These are phyloP conservation scores for Actenoides lindsayi DNA, from an alignment of 2,113 vertebrate species.

Conservation along the genomic window DNA sequence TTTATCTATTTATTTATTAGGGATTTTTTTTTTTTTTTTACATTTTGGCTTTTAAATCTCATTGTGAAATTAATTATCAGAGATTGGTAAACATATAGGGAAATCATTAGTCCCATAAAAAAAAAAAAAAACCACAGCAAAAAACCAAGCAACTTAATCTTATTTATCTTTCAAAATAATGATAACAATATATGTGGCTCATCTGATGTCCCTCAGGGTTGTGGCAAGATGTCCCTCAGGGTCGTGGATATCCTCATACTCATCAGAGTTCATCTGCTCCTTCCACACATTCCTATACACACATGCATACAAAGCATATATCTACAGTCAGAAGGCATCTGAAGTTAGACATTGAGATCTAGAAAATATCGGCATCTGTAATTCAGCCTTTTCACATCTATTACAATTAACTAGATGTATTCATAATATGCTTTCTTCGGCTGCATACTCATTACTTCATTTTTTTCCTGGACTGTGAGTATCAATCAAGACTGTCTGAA, in stretches of 20 bases:
- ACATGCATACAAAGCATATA: neutral
- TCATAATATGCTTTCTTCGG: neutral
- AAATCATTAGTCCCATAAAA: neutral
- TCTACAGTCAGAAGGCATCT: neutral
- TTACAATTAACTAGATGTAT: neutral
- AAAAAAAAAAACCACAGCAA: no score
- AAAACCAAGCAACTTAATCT: neutral
- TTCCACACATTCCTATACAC: neutral
- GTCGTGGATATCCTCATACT: neutral
- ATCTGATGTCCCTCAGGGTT: neutral
- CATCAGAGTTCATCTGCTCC: neutral
- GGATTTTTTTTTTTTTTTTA: neutral
- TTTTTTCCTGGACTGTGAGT: neutral
- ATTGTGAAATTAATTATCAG: neutral
- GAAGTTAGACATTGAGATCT: neutral
- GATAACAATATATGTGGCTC: accelerated
- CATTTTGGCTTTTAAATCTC: neutral
- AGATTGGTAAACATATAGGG: neutral
- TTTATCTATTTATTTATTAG: neutral
- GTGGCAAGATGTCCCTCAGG: neutral
- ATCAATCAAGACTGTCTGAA: neutral
- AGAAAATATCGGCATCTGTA: neutral
- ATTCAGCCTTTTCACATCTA: neutral
- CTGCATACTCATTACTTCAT: neutral
- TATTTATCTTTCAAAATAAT: neutral